Evolutionary conservation across 2,888 invertebrate species (phyloP).

Genomic region (Agrypnus murinus): DNA sequence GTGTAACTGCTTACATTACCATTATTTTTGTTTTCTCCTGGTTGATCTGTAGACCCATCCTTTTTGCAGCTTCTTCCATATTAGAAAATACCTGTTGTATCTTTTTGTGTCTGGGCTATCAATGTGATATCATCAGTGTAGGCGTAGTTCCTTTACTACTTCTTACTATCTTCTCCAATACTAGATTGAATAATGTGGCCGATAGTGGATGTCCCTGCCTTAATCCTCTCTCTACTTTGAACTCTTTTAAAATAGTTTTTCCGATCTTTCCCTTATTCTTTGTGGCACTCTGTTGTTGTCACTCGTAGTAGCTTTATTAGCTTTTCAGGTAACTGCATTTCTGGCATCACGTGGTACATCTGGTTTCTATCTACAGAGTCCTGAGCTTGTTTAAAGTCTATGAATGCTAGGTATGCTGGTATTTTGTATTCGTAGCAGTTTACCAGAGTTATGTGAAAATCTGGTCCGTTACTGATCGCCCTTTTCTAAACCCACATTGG

Average conservation of each 20-base stretch:
- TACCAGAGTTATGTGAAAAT: too few relatives aligned
- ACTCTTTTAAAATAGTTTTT: too few relatives aligned
- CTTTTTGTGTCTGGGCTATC: not conserved
- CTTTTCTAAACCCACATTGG: too few relatives aligned
- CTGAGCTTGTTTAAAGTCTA: too few relatives aligned
- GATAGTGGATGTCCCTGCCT: too few relatives aligned
- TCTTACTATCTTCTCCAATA: constrained; percentile 6
- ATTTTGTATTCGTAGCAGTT: not conserved
- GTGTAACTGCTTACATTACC: constrained; percentile 3
- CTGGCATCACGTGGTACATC: too few relatives aligned
- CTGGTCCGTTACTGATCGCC: too few relatives aligned
- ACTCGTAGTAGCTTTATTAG: not conserved
- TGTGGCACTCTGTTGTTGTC: not conserved
- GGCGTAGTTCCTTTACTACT: constrained; percentile 3
- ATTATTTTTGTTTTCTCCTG: constrained; percentile 4
- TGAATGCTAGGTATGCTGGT: too few relatives aligned
- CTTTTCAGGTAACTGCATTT: too few relatives aligned
- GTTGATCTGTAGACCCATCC: not conserved
- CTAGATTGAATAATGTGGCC: too few relatives aligned
- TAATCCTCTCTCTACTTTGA: too few relatives aligned
- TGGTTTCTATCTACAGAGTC: too few relatives aligned
- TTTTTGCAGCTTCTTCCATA: not conserved
- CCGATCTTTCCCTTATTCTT: not conserved
- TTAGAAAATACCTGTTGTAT: constrained; percentile 2
- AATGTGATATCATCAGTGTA: not conserved